A percentile compares a stretch with the other conserved stretches of the same genome.
Conservation (phyloP, 1,140 invertebrate genomes). For the Pomacea maculata region DNA sequence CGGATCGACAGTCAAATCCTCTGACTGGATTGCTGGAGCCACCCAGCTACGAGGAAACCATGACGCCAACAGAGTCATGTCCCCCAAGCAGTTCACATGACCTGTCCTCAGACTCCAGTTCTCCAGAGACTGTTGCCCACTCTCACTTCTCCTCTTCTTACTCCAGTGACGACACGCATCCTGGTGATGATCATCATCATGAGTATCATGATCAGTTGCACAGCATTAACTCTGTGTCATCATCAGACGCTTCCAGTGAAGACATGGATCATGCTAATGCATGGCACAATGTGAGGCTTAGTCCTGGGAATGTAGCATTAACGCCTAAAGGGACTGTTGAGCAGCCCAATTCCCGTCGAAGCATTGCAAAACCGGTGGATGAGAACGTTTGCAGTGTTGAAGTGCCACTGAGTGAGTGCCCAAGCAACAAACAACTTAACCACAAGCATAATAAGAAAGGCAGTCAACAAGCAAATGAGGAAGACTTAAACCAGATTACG, state of each 20-base stretch:
- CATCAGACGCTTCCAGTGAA: conserved; percentile 8
- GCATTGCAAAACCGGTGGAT: conserved; percentile 16
- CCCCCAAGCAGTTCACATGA: conserved; percentile 3
- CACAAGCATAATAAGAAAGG: too few species aligned
- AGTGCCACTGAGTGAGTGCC: too few species aligned
- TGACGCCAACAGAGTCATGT: not conserved
- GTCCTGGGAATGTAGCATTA: not conserved
- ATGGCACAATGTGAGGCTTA: not conserved
- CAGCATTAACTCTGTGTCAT: not conserved
- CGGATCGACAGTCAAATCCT: not conserved
- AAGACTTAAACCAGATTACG: too few species aligned
- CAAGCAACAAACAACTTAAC: too few species aligned
- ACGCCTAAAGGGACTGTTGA: not conserved
- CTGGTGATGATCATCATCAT: not conserved
- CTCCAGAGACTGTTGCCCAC: not conserved
- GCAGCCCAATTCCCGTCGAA: not conserved
- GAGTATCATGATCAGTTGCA: not conserved
- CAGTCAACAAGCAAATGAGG: too few species aligned
- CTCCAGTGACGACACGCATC: conserved; percentile 17
- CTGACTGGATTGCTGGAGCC: conserved; percentile 14
- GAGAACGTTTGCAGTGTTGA: not conserved
- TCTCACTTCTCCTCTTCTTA: conserved; percentile 16
- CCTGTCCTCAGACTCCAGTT: conserved; percentile 12
- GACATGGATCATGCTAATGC: not conserved
- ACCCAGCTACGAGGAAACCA: conserved; percentile 30